Evolutionary conservation across 2,888 invertebrate species (phyloP).

Genomic region (Cheilosia variabilis): DNA sequence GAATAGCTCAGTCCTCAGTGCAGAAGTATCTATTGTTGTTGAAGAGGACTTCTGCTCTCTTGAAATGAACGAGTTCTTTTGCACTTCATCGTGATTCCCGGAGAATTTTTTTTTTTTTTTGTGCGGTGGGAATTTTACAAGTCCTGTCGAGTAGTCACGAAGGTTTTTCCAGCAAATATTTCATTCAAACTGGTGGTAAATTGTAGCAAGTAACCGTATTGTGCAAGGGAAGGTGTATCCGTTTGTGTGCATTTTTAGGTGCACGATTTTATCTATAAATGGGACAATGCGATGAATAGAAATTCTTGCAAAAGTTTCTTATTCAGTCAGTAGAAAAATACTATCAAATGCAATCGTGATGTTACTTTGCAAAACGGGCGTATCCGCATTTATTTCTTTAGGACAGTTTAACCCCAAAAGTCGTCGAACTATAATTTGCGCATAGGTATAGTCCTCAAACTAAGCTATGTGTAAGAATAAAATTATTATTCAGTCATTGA

Average conservation of each 20-base stretch:
- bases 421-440: too few species aligned
- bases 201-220: not conserved
- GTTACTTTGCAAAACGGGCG: too few species aligned
- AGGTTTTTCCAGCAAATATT: constrained; percentile 28
- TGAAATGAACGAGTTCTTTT: constrained; percentile 29
- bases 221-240: constrained; percentile 18
- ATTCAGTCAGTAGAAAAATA: too few species aligned
- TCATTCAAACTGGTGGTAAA: not conserved
- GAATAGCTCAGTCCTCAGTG: not conserved
- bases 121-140: constrained; percentile 42
- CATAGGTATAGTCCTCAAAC: too few species aligned
- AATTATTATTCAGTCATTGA: too few species aligned
- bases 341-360: too few species aligned
- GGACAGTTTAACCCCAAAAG: too few species aligned
- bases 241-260: not conserved
- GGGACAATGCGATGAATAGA: constrained; percentile 31
- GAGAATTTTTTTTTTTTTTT: constrained; percentile 8
- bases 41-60: constrained; percentile 31
- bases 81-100: constrained; percentile 46
- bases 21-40: constrained; percentile 58
- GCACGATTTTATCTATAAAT: constrained; percentile 45
- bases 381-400: too few species aligned
- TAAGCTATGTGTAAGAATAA: too few species aligned
- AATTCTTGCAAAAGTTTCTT: constrained; percentile 4
- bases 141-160: constrained; percentile 50